These are phyloP conservation scores for Ochropleura plecta DNA, from an alignment of 2,888 invertebrate genomes.

Conservation along the genomic window DNA sequence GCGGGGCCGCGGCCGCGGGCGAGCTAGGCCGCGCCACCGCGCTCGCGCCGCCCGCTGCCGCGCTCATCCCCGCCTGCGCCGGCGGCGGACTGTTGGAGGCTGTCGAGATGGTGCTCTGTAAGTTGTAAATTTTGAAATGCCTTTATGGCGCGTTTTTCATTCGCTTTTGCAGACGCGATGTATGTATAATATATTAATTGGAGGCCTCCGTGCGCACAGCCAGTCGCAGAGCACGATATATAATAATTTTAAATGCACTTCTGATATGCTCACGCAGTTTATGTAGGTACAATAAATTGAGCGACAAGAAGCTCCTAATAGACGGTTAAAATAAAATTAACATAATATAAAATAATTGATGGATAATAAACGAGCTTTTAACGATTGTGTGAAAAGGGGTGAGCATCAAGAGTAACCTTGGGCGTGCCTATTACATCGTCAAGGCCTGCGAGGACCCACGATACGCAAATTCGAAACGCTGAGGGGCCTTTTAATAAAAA, in stretches of 20 bases:
- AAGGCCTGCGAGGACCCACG: slow-evolving; percentile 65
- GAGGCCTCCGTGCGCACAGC: slow-evolving; percentile 88
- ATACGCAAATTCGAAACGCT: slow-evolving; percentile 81
- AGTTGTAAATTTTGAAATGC: slow-evolving; percentile 90
- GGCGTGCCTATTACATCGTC: slow-evolving; percentile 83
- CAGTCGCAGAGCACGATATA: slow-evolving; percentile 75
- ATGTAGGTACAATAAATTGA: slow-evolving; percentile 46
- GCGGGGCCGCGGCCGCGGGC: slow-evolving; percentile 89
- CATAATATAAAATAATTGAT: slow-evolving; percentile 77
- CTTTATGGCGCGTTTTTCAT: slow-evolving; percentile 89
- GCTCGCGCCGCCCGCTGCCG: slow-evolving; percentile 89
- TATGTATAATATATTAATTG: slow-evolving; percentile 62
- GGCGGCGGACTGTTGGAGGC: slow-evolving; percentile 93
- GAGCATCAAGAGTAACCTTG: slow-evolving; percentile 73
- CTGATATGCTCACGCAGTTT: slow-evolving; percentile 78
- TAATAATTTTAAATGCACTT: slow-evolving; percentile 58
- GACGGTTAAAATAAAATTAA: slow-evolving; percentile 69
- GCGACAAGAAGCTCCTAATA: slow-evolving; percentile 63
- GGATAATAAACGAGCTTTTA: slow-evolving; percentile 86
- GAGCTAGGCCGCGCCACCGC: slow-evolving; percentile 89
- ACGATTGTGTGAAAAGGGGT: slow-evolving; percentile 83
- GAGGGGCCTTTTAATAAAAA: slow-evolving; percentile 73
- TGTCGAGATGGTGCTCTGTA: slow-evolving; percentile 93
- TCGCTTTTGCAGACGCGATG: slow-evolving; percentile 81
- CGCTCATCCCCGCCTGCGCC: slow-evolving; percentile 91